Percentiles rank a stretch among this genome's conserved stretches.
phyloP scores from a whole-genome alignment of 2,888 invertebrate genomes.

The Eretmocerus hayati region DNA sequence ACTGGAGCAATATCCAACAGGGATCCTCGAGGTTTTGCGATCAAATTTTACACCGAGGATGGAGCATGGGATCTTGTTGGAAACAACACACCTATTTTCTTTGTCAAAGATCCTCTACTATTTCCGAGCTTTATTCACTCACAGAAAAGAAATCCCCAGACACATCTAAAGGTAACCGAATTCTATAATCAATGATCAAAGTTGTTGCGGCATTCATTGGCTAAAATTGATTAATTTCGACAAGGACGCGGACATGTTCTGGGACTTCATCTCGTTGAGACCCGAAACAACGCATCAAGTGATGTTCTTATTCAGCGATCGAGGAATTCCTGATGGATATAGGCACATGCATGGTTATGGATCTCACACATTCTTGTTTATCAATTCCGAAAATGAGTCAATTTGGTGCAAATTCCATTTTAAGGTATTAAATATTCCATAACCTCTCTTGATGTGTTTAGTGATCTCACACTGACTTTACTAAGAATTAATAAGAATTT shows the following conservation, averaged over 20 bases:
- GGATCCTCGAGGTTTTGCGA: slow-evolving; percentile 89
- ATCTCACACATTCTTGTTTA: slow-evolving; percentile 86
- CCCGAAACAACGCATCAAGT: slow-evolving; percentile 83
- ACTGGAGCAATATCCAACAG: no score
- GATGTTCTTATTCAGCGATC: slow-evolving; percentile 79
- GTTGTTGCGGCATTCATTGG: not conserved
- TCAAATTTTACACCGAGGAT: slow-evolving; percentile 90
- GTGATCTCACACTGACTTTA: no score
- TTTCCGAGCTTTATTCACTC: slow-evolving; percentile 96
- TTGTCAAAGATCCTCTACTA: slow-evolving; percentile 80
- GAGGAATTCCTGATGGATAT: slow-evolving; percentile 89
- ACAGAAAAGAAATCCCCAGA: slow-evolving; percentile 91
- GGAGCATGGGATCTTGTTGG: slow-evolving; percentile 93
- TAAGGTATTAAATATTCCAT: slow-evolving; percentile 54
- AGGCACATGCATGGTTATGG: slow-evolving; percentile 94
- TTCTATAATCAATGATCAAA: not conserved
- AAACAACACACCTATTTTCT: slow-evolving; percentile 89
- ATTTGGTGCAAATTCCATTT: slow-evolving; percentile 90
- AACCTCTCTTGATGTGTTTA: not conserved
- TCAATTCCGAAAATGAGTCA: slow-evolving; percentile 68
- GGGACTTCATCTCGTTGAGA: slow-evolving; percentile 87
- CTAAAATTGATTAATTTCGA: not conserved
- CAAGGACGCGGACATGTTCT: slow-evolving; percentile 86
- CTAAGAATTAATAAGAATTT: no score
- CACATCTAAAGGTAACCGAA: slow-evolving; percentile 65